These are phyloP conservation scores for Poeciliopsis gracilis DNA, from an alignment of 2,797 vertebrate species.

Conservation along the genomic window DNA sequence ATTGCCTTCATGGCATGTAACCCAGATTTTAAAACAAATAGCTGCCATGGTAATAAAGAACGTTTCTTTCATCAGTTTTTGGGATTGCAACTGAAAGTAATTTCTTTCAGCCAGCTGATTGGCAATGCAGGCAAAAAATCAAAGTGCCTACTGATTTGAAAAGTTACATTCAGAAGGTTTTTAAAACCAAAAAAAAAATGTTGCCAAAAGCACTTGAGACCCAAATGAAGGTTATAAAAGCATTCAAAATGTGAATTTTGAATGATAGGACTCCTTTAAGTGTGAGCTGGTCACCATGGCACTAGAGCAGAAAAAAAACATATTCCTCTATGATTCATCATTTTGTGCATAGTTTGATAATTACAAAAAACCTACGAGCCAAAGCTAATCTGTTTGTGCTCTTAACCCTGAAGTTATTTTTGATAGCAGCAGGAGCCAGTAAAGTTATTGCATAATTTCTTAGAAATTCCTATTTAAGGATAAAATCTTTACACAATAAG, in stretches of 20 bases:
- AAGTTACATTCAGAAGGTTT: too few species aligned
- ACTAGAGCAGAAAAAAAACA: neutral
- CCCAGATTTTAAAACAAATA: neutral
- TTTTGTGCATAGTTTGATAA: neutral
- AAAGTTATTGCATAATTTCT: neutral
- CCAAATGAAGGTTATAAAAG: too few species aligned
- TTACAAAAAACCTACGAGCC: neutral
- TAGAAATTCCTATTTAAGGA: neutral
- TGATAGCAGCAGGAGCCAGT: neutral
- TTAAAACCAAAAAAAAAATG: too few species aligned
- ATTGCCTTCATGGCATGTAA: neutral
- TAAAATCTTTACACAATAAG: conserved; percentile 26
- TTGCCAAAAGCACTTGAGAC: too few species aligned
- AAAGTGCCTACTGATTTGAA: too few species aligned
- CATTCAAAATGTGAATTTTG: too few species aligned
- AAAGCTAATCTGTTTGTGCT: neutral
- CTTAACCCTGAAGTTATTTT: neutral
- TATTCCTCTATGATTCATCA: neutral
- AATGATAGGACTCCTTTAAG: neutral
- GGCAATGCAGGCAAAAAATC: neutral
- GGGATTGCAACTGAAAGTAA: neutral
- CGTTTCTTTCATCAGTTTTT: neutral
- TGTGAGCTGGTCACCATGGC: neutral
- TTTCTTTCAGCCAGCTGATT: neutral
- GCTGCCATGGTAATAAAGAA: neutral